A percentile compares a stretch with the other conserved stretches of the same genome.
phyloP scores from a whole-genome alignment of 2,888 invertebrate genomes.

The Drosophila mettleri region DNA sequence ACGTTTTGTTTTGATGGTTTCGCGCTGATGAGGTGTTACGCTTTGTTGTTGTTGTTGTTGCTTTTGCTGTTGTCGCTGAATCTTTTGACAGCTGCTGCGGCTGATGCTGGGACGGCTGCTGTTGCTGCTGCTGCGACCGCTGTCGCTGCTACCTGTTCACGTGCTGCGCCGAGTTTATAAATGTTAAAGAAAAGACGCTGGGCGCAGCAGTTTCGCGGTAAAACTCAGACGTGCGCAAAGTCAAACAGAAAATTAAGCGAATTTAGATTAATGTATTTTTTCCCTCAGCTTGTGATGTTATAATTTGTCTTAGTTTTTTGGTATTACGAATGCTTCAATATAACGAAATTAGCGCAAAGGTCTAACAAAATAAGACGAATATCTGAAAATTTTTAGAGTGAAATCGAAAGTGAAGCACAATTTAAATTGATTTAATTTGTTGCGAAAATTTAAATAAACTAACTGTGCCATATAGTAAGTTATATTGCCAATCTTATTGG shows the following conservation, averaged over 20 bases:
- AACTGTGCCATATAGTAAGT: not conserved
- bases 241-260: constrained; percentile 53
- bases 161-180: constrained; percentile 77
- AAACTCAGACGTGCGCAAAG: constrained; percentile 62
- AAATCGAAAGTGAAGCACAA: constrained; percentile 4
- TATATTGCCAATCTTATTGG: not conserved
- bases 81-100: constrained; percentile 39
- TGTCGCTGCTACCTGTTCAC: constrained; percentile 71
- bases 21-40: constrained; percentile 53
- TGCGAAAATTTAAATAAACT: not conserved
- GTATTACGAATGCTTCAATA: constrained; percentile 26
- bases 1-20: constrained; percentile 55
- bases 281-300: constrained; percentile 7
- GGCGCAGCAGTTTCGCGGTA: constrained; percentile 72
- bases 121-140: constrained; percentile 14
- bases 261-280: constrained; percentile 49
- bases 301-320: constrained; percentile 11
- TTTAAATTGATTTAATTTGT: constrained; percentile 2
- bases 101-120: constrained; percentile 5
- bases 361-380: constrained; percentile 16
- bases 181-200: constrained; percentile 62
- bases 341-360: constrained; percentile 17
- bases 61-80: constrained; percentile 20
- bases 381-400: not conserved
- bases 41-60: constrained; percentile 17